phyloP scores from a whole-genome alignment of 1,140 invertebrate species.

The Drosophila teissieri region DNA sequence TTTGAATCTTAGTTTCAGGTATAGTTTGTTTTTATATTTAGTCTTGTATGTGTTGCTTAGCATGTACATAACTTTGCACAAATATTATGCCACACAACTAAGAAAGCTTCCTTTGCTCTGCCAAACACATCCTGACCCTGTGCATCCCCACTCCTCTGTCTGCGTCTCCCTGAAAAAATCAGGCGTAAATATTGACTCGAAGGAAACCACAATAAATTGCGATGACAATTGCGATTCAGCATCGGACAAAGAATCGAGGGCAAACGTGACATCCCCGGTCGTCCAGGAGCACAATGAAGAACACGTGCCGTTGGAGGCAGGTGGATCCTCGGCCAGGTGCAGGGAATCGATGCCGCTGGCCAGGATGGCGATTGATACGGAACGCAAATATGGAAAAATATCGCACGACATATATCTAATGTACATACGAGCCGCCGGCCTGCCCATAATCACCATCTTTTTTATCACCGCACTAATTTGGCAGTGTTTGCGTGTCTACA shows the following conservation, averaged over 20 bases:
- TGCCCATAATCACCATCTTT: slow-evolving; percentile 86
- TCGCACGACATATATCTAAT: slow-evolving; percentile 87
- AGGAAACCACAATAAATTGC: slow-evolving; percentile 58
- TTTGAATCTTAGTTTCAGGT: not conserved
- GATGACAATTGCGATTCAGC: slow-evolving; percentile 53
- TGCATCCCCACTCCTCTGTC: not conserved
- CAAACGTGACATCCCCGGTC: slow-evolving; percentile 59
- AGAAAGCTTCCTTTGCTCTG: no score
- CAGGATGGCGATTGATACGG: slow-evolving; percentile 84
- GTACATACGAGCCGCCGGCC: slow-evolving; percentile 88
- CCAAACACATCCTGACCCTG: not conserved
- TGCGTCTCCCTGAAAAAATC: not conserved
- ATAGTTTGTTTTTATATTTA: no score
- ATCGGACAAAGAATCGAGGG: slow-evolving; percentile 33
- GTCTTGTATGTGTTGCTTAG: no score
- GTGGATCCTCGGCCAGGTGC: no score
- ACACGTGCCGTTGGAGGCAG: slow-evolving; percentile 5
- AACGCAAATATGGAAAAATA: slow-evolving; percentile 88
- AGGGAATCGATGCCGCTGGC: slow-evolving; percentile 4
- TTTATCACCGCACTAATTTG: slow-evolving; percentile 86
- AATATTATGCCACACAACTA: not conserved
- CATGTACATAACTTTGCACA: not conserved
- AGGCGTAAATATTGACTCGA: slow-evolving; percentile 69
- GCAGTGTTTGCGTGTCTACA: slow-evolving; percentile 87
- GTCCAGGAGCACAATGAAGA: slow-evolving; percentile 4